A percentile compares a stretch with the other conserved stretches of the same genome.
Conservation (phyloP, 2,113 vertebrate genomes). For the Pavo muticus region DNA sequence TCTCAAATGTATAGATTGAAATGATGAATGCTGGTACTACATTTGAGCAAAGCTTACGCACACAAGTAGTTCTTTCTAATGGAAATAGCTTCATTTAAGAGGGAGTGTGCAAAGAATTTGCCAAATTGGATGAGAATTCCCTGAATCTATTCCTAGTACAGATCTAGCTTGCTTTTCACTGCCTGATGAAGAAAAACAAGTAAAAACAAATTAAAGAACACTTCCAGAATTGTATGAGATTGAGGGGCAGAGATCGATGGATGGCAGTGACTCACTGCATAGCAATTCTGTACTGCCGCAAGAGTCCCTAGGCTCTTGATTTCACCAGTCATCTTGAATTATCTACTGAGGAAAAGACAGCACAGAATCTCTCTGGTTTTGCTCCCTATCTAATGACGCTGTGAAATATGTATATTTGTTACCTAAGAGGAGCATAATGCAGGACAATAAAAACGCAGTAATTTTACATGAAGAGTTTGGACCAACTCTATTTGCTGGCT, state of each 20-base stretch:
- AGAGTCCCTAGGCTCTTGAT: neutral
- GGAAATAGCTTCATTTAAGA: slow-evolving; percentile 46
- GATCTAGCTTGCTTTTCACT: slow-evolving; percentile 40
- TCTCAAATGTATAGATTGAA: neutral
- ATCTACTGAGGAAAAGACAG: neutral
- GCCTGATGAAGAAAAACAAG: slow-evolving; percentile 62
- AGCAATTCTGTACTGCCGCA: neutral
- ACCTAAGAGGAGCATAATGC: neutral
- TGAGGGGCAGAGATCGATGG: neutral
- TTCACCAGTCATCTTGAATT: neutral
- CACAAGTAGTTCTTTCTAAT: slow-evolving; percentile 31
- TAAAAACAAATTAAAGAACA: slow-evolving; percentile 56
- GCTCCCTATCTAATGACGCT: neutral
- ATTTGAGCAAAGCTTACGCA: slow-evolving; percentile 43
- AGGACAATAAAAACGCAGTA: neutral
- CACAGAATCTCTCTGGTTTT: neutral
- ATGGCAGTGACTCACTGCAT: neutral
- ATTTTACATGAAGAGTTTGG: neutral
- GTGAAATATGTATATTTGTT: neutral
- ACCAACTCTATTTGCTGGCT: neutral
- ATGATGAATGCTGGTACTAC: neutral
- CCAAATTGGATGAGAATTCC: slow-evolving; percentile 49
- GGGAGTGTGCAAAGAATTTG: slow-evolving; percentile 48
- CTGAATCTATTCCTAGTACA: slow-evolving; percentile 42
- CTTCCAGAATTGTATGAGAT: slow-evolving; percentile 36